phyloP scores from a whole-genome alignment of 2,888 invertebrate genomes.

The Thymelicus acteon region DNA sequence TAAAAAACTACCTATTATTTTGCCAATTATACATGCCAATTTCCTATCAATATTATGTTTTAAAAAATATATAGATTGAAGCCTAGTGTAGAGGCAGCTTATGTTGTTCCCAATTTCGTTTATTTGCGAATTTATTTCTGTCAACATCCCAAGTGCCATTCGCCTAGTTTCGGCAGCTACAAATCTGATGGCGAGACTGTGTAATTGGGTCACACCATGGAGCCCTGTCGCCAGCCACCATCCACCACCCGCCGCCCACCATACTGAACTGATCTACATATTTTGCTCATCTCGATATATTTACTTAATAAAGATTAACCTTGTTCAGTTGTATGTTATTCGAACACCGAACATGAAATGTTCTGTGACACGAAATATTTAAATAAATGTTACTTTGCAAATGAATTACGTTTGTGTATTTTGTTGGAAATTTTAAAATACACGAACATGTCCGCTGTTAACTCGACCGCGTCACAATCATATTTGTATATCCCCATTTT shows the following conservation, averaged over 20 bases:
- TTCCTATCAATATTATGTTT: too few relatives aligned
- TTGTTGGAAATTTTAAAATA: too few relatives aligned
- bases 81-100: background rate
- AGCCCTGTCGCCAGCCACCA: constrained; percentile 7
- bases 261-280: constrained; percentile 7
- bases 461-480: too few relatives aligned
- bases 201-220: constrained; percentile 36
- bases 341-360: too few relatives aligned
- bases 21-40: too few relatives aligned
- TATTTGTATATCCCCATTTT: too few relatives aligned
- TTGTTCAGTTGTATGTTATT: background rate
- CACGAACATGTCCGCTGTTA: too few relatives aligned
- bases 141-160: constrained; percentile 20
- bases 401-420: too few relatives aligned
- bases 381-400: too few relatives aligned
- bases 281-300: background rate
- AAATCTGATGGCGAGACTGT: constrained; percentile 33
- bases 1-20: too few relatives aligned
- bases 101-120: constrained; percentile 4
- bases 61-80: too few relatives aligned
- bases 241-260: background rate
- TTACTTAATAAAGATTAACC: background rate
- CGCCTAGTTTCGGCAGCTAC: constrained; percentile 27
- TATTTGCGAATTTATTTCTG: constrained; percentile 17
- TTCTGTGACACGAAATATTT: too few relatives aligned